These are phyloP conservation scores for Ptychochromis oligacanthus DNA, from an alignment of 2,113 vertebrate species.

Conservation along the genomic window DNA sequence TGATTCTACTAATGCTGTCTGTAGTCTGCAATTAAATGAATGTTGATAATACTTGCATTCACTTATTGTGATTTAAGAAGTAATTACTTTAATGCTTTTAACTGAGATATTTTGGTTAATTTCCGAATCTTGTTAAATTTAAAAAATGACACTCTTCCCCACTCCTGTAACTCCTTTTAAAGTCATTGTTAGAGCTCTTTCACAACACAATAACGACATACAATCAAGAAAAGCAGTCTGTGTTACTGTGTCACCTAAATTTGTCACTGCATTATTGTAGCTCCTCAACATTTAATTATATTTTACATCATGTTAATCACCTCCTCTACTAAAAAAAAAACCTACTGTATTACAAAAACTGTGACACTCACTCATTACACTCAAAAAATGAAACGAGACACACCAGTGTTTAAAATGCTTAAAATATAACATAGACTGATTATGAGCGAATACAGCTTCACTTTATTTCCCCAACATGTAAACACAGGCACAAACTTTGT, in stretches of 20 bases:
- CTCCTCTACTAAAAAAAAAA: not conserved
- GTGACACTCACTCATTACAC: not conserved
- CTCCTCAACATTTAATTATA: conserved; percentile 38
- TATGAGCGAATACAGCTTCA: not conserved
- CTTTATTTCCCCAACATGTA: not conserved
- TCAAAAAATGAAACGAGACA: conserved; percentile 11
- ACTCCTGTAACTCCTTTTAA: not conserved
- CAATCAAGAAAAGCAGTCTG: conserved; percentile 14
- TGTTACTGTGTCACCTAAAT: conserved; percentile 29
- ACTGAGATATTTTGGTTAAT: not conserved
- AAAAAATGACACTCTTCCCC: not conserved
- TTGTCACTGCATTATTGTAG: conserved; percentile 12
- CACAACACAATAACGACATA: conserved; percentile 9
- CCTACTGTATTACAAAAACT: not conserved
- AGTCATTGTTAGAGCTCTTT: not conserved
- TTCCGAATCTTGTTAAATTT: not conserved
- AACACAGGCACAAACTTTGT: not conserved
- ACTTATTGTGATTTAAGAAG: not conserved
- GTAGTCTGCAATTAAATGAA: not conserved
- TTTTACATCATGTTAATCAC: conserved; percentile 24
- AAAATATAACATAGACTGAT: not conserved
- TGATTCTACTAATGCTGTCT: not conserved
- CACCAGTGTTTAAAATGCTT: not conserved
- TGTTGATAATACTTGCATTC: not conserved
- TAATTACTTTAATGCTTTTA: not conserved